Base-by-base conservation (phyloP, 37 sponge, comb jelly and placozoan species). In the Haliclona indistincta region DNA sequence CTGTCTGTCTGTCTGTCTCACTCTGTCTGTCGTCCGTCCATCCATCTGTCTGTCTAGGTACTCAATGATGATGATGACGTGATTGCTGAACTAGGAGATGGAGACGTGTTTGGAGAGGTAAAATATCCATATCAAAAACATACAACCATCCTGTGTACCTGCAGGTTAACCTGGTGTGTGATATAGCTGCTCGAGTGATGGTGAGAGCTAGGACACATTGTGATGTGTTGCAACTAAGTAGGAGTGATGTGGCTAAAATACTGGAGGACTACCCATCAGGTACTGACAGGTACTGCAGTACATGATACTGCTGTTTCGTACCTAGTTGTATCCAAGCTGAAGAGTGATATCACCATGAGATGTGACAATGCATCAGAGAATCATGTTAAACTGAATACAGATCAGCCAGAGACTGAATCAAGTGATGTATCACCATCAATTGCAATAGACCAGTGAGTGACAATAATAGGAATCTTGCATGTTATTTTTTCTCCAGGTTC, bases 121-220 rank as follows among this genome's bases (percentile, higher is more conserved):
- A 49, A 56, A 41, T 6, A 37, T 15, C 42, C 17, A 20, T 34
- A 20, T 28, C 62, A n/a, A 17, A 38, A 17, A 17, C 13, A 47
- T 47, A 47, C 15, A 47, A 47, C 51, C 51, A 17, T 47, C 15
- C 51, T 47, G 15, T 47, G 15, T 17, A 47, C 51, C 15, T 62
- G 11, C 60, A 82, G 83, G 53, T 69, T 26, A 80, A 76, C 77
- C 67, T 87, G 55, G 72, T 87, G 3, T 69, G 68, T 26, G 43
- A 44, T 49, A 38, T 63, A 22, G 47, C 82, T 20, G 19, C 54
- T 66, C 13, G 29, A 42, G 82, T 25, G 10, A 58, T 58, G 28
- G 73, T 88, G 69, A 73, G 66, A 29, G 88, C 88, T 38, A 81
- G 45, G 56, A 88, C 88, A 41, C 78, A 88, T 73, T 88, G 88